Conservation (phyloP, 2,113 vertebrate genomes). For the Ciconia boyciana region DNA sequence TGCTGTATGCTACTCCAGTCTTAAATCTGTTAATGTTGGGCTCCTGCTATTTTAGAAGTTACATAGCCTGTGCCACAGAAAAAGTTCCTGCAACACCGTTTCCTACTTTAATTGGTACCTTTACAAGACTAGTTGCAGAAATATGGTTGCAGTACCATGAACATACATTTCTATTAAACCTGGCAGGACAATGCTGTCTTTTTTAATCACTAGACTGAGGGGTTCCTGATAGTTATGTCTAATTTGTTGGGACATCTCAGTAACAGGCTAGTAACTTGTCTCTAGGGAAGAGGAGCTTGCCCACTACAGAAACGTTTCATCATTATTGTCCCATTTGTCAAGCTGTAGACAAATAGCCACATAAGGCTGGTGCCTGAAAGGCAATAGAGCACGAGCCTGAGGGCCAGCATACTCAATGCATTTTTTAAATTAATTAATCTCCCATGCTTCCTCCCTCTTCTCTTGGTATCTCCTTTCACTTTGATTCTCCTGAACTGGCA, state of each 20-base stretch:
- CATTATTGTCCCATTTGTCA: not conserved
- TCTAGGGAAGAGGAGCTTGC: not conserved
- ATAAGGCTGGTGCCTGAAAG: not conserved
- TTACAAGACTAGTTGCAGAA: not conserved
- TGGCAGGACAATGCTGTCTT: not conserved
- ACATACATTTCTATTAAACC: not conserved
- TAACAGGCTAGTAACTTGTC: not conserved
- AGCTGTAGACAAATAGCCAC: not conserved
- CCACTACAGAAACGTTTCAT: not conserved
- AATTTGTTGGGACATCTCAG: not conserved
- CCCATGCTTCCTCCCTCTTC: not conserved
- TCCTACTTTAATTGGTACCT: not conserved
- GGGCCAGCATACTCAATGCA: not conserved
- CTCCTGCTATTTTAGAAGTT: not conserved
- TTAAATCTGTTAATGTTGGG: not conserved
- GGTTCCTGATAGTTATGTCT: not conserved
- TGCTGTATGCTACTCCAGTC: not conserved
- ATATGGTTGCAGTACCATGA: not conserved
- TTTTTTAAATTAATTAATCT: conserved; percentile 42
- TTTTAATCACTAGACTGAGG: not conserved
- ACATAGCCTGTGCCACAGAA: not conserved
- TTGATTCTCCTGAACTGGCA: conserved; percentile 7
- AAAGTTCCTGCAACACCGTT: not conserved
- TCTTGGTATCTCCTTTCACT: not conserved
- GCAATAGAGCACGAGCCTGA: not conserved